Percentiles rank a stretch among this genome's conserved stretches.
Evolutionary conservation across 2,113 vertebrate species (phyloP).

Genomic region (Pachyramphus minor): DNA sequence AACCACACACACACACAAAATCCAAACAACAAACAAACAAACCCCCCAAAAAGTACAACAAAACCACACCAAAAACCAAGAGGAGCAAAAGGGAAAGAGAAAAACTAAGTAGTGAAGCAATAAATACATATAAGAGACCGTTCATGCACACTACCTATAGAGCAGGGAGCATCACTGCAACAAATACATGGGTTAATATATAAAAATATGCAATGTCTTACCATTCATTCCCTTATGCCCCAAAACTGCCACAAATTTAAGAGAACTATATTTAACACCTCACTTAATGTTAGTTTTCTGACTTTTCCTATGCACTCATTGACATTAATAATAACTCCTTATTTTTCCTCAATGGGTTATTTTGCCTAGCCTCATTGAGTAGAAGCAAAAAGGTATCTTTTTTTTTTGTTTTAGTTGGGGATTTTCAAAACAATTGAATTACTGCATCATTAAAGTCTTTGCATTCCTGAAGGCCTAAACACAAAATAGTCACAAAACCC

Average conservation of each 20-base stretch:
- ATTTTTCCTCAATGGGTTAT: background rate
- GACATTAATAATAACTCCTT: background rate
- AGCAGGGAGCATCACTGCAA: background rate
- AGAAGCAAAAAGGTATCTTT: background rate
- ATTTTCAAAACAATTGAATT: background rate
- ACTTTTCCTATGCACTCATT: background rate
- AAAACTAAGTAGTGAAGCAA: background rate
- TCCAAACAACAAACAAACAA: background rate
- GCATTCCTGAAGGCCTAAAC: background rate
- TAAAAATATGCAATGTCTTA: background rate
- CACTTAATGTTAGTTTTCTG: background rate
- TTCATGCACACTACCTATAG: background rate
- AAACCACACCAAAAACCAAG: background rate
- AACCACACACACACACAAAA: background rate
- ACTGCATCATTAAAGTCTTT: background rate
- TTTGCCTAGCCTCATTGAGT: background rate
- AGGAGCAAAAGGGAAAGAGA: background rate
- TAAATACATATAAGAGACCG: background rate
- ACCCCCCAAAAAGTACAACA: background rate
- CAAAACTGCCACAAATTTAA: background rate
- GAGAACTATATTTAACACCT: background rate
- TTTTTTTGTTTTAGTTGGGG: background rate
- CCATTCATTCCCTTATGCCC: background rate
- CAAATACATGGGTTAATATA: accelerated
- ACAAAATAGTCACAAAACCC: background rate